Percentiles rank a stretch among this genome's conserved stretches.
Evolutionary conservation across 1,140 invertebrate genomes (phyloP).

Genomic region (Aphaenogaster rudis): DNA sequence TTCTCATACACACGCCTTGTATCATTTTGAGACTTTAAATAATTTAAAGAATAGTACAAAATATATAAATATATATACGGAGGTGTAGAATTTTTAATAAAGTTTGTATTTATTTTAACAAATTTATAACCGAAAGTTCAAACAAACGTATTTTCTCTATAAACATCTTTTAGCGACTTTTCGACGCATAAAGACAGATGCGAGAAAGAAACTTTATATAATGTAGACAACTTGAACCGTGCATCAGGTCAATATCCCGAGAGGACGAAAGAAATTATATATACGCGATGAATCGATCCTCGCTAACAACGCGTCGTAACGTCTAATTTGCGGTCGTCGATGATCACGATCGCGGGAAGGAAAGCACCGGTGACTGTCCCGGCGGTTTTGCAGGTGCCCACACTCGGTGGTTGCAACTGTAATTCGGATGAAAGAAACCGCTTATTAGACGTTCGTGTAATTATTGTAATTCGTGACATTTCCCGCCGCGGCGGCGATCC

Average conservation of each 20-base stretch:
- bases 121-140: not conserved
- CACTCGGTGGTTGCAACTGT: slow-evolving; percentile 13
- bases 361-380: slow-evolving; percentile 1
- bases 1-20: too few relatives aligned
- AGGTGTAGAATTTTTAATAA: not conserved
- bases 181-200: not conserved
- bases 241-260: not conserved
- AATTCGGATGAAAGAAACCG: slow-evolving; percentile 59
- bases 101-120: slow-evolving; percentile 6
- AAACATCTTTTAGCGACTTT: not conserved
- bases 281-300: slow-evolving; percentile 4
- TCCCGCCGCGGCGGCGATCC: not conserved
- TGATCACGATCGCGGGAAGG: slow-evolving; percentile 39
- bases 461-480: slow-evolving; percentile 63
- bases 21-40: not conserved
- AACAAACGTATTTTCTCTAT: not conserved
- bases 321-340: slow-evolving; percentile 50
- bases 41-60: not conserved
- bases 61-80: not conserved
- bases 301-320: slow-evolving; percentile 42
- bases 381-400: slow-evolving; percentile 46
- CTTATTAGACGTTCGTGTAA: slow-evolving; percentile 61
- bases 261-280: slow-evolving; percentile 26
- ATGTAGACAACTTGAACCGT: not conserved
- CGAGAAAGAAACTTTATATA: not conserved